Conservation (phyloP, 2,113 vertebrate species). For the Nematolebias whitei region DNA sequence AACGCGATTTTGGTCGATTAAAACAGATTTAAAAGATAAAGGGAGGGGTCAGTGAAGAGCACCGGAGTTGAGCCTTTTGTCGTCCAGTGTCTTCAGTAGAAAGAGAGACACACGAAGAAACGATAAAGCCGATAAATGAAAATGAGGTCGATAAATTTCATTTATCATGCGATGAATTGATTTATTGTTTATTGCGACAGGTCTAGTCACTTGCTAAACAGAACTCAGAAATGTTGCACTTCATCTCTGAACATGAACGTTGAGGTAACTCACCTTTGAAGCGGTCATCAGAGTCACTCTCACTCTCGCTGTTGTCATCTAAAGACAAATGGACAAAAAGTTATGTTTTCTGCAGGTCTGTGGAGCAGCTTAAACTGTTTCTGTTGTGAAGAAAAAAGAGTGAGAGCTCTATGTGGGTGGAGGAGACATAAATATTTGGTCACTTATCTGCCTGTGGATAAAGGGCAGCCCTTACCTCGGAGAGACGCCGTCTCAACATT, state of each 20-base stretch:
- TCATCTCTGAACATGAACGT: slow-evolving; percentile 7
- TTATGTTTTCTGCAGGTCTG: slow-evolving; percentile 44
- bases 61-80: no score
- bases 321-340: slow-evolving; percentile 73
- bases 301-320: slow-evolving; percentile 99
- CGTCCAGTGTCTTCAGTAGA: no score
- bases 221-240: not conserved
- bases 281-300: slow-evolving; percentile 98
- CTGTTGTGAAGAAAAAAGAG: slow-evolving; percentile 24
- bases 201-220: not conserved
- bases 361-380: slow-evolving; percentile 43
- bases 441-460: slow-evolving; percentile 37
- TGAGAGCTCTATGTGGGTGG: slow-evolving; percentile 40
- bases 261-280: slow-evolving; percentile 92
- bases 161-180: no score
- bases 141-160: no score
- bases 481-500: slow-evolving; percentile 92
- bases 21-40: no score
- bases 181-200: no score
- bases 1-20: no score
- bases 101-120: no score
- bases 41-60: no score
- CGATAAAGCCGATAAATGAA: no score
- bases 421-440: slow-evolving; percentile 54
- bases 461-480: slow-evolving; percentile 85